A percentile compares a stretch with the other conserved stretches of the same genome.
Conservation (phyloP, 2,113 vertebrate genomes). For the Charadrius vociferus region DNA sequence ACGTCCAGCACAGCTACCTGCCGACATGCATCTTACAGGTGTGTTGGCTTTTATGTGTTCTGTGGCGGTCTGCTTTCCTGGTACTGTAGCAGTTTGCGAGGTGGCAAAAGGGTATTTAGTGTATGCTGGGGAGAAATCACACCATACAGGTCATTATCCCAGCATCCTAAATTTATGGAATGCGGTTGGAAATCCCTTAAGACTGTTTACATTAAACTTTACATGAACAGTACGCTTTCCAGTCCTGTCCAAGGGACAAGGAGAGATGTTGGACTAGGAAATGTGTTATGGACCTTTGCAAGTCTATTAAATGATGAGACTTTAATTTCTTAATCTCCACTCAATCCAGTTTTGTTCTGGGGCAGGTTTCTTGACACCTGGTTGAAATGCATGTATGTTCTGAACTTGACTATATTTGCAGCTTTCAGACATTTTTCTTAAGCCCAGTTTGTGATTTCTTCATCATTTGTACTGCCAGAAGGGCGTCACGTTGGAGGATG, state of each 20-base stretch:
- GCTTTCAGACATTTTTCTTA: background rate
- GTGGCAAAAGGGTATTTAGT: background rate
- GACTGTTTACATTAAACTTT: background rate
- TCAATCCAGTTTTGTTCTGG: background rate
- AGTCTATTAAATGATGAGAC: background rate
- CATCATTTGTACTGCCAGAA: background rate
- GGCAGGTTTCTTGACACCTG: background rate
- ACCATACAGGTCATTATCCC: background rate
- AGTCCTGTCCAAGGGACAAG: background rate
- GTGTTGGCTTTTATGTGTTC: background rate
- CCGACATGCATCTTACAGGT: fast-evolving
- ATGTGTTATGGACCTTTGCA: background rate
- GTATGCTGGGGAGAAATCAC: background rate
- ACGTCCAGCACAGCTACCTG: background rate
- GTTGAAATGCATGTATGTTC: background rate
- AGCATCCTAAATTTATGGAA: background rate
- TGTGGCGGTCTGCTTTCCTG: background rate
- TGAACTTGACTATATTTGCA: background rate
- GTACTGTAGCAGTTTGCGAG: background rate
- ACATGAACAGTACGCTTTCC: background rate
- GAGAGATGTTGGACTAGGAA: background rate
- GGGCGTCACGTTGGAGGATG: background rate
- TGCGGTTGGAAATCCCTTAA: background rate
- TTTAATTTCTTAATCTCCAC: background rate
- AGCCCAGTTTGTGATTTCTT: background rate